Evolutionary conservation across 2,888 invertebrate species (phyloP), one percentile per base, ranked within the genome.

Genomic region (Serrognathus titanus): DNA sequence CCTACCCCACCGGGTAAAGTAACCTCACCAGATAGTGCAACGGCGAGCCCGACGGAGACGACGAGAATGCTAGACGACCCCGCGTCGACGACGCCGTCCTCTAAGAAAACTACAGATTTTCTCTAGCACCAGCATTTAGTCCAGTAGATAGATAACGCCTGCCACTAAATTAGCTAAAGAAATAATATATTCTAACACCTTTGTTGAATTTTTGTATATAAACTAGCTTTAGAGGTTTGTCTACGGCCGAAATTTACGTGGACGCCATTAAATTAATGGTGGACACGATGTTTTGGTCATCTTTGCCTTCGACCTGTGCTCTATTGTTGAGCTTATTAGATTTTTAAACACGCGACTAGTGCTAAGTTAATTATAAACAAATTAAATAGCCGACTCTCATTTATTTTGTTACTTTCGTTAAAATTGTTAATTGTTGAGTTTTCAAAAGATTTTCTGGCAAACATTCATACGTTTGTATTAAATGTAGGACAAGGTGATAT

Each of bases 11-110:
- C 66, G 13, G 71, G 73, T 39, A 76, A 74, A 61, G 59, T 69
- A 5, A 70, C 73, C 35, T 75, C 76, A 24, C 76, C 77, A 10
- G 77, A 76, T 56, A 77, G 77, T 64, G 73, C 79, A 35, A 78
- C 79, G 10, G 78, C 80, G 61, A 81, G 81, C 53, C 78, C 84
- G n/a, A 83, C 83, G 61, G 82, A 82, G 68, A 81, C 81, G 13
- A 81, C 81, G 58, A 80, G 79, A 67, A 80, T 81, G 80, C 71
- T 81, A 63, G 79, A 73, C 45, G 75, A 80, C 61, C 66, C 72
- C 13, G 71, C 70, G 63, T 75, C 73, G 63, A 74, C 75, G 62
- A 74, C 75, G 66, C 75, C 77, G 73, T 76, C 78, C 73, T 74
- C 75, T 60, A 69, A 76, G 66, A 75, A 76, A 72, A 72, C 77